Percentiles rank a stretch among this genome's conserved stretches.
These are phyloP conservation scores for Notothenia coriiceps DNA, from an alignment of 2,113 vertebrate genomes.

Conservation along the genomic window DNA sequence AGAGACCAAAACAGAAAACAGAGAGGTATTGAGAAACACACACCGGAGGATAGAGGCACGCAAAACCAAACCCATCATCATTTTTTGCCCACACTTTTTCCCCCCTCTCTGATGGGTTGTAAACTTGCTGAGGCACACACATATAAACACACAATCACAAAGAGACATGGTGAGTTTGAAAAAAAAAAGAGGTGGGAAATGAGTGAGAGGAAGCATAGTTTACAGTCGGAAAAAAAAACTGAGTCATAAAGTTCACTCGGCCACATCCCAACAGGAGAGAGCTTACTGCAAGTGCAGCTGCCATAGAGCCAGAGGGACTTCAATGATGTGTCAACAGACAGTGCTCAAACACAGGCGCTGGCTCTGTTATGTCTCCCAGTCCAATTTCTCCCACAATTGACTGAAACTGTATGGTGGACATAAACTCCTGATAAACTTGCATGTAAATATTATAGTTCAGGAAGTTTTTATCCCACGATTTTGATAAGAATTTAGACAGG, in stretches of 20 bases:
- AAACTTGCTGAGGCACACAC: slow-evolving; percentile 11
- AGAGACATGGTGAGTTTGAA: slow-evolving; percentile 11
- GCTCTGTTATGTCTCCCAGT: slow-evolving; percentile 38
- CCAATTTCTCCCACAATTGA: slow-evolving; percentile 35
- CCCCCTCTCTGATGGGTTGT: slow-evolving; percentile 4
- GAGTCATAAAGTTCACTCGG: slow-evolving; percentile 67
- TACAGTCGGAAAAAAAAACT: slow-evolving; percentile 56
- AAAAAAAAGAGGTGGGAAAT: slow-evolving; percentile 17
- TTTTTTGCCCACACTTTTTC: slow-evolving; percentile 11
- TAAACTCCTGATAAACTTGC: slow-evolving; percentile 34
- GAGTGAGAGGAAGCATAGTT: slow-evolving; percentile 38
- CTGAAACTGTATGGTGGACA: slow-evolving; percentile 26
- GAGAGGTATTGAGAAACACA: slow-evolving; percentile 27
- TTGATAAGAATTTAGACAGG: background rate
- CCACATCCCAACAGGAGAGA: slow-evolving; percentile 56
- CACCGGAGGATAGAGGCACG: slow-evolving; percentile 25
- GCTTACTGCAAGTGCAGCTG: slow-evolving; percentile 48
- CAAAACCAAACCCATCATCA: slow-evolving; percentile 41
- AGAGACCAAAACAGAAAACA: background rate
- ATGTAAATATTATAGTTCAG: background rate
- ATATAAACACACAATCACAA: background rate
- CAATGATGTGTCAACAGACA: slow-evolving; percentile 63
- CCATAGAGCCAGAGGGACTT: slow-evolving; percentile 59
- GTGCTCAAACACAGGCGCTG: slow-evolving; percentile 40
- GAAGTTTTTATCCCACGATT: background rate